Base-by-base conservation (phyloP, 2,888 invertebrate genomes). In the Hydriomena furcata region DNA sequence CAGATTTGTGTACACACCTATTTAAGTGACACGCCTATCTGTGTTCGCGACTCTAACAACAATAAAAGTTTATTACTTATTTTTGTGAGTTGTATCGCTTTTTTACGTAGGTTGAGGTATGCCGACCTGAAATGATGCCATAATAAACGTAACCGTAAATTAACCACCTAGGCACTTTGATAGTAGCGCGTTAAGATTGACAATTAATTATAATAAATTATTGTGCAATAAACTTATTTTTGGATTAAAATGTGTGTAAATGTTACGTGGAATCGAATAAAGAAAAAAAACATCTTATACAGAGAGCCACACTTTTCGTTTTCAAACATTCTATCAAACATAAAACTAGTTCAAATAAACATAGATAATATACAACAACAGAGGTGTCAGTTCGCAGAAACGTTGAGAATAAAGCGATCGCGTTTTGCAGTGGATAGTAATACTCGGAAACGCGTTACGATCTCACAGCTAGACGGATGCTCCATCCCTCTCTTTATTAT, bases 401-500 rank as follows among this genome's bases (percentile, higher is more conserved):
- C 62, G 53, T 60, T 60, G 77, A 73, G 84, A 79, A 86, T 87
- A 84, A 85, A 86, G 85, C 78, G 73, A 83, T 85, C 65, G 70
- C 70, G 71, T 88, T 88, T 88, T 78, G 88, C 87, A 89, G 88
- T 76, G 63, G 79, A 74, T 73, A 68, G 68, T 69, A 73, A 70
- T 87, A 85, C 85, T 80, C 63, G 73, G 86, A 86, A 87, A 68
- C 59, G 67, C 68, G 83, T 83, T 82, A 86, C 83, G 84, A 84
- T 79, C 79, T 73, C 67, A 66, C 70, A 69, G 72, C 72, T 76
- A 77, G 79, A 83, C 85, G 85, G 85, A 89, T 84, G 79, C 76
- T 63, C 75, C 73, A 80, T 83, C 73, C 73, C 79, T 76, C 76
- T 83, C 87, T 89, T 88, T 89, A 89, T 89, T 89, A 90, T 90